A percentile compares a stretch with the other conserved stretches of the same genome.
These are phyloP conservation scores for Harpalus rufipes DNA, from an alignment of 2,888 invertebrate species.

Conservation along the genomic window DNA sequence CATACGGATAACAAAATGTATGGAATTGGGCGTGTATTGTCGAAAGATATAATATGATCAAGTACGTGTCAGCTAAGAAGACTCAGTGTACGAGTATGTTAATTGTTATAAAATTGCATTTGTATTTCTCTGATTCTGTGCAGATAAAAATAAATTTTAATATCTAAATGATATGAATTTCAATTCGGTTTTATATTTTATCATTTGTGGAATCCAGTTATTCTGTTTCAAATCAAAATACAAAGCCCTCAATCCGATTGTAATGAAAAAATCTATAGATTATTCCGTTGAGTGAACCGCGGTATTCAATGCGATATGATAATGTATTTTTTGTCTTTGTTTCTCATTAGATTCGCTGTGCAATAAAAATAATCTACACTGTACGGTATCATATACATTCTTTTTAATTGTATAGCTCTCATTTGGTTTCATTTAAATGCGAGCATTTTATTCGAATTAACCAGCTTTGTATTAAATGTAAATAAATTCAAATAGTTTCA, in stretches of 20 bases:
- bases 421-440: constrained; percentile 3
- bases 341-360: constrained; percentile 5
- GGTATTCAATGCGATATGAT: not conserved
- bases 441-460: not conserved
- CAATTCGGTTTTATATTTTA: not conserved
- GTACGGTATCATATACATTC: not conserved
- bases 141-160: not conserved
- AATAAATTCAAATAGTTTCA: not conserved
- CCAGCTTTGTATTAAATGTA: not conserved
- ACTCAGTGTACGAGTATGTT: too few relatives aligned
- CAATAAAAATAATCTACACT: constrained; percentile 19
- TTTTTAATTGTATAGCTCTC: constrained; percentile 5
- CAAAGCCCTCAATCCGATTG: constrained; percentile 4
- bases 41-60: too few relatives aligned
- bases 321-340: constrained; percentile 24
- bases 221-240: not conserved
- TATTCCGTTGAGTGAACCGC: not conserved
- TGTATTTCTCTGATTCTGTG: too few relatives aligned
- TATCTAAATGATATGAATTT: not conserved
- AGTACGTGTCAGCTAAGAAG: too few relatives aligned
- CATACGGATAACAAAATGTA: too few relatives aligned
- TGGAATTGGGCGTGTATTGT: too few relatives aligned
- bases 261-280: constrained; percentile 38
- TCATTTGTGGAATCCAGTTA: not conserved
- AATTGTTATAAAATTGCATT: too few relatives aligned